Base-by-base conservation (phyloP, 2,888 invertebrate genomes). In the Lordiphosa andalusiaca region DNA sequence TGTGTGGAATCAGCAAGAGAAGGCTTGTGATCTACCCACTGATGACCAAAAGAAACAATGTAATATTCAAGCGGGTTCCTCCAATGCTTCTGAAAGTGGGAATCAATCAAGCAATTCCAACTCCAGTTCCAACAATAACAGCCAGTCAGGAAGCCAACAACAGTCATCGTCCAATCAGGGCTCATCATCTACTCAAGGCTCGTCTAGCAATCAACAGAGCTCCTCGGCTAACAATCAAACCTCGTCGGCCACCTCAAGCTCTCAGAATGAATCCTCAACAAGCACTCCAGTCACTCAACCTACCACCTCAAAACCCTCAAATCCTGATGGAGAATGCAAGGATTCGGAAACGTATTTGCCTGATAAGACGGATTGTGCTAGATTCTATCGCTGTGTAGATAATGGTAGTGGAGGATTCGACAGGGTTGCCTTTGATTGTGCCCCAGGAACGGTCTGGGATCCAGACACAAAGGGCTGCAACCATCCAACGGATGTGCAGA, bases 321-420 rank as follows among this genome's bases (percentile, higher is more conserved):
- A 72, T 57, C 83, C 86, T 6, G 72, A 78, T 33, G 88, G 87
- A 83, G 91, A 83, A 49, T 91, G 91, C 53, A 70, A 71, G 12
- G 60, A 84, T n/a, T 89, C 88, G 42, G 91, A 90, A 67, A 90
- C 89, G 30, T 88, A 88, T 73, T 69, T 91, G 35, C 69, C 88
- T 0, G 90, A 91, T 73, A 85, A 87, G 35, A 74, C 73, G 2
- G 90, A 92, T 53, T 94, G 94, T 74, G 90, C 90, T 21, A 93
- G 93, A 77, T 94, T 94, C 86, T 93, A 93, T 73, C 91, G 93
- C 37, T 94, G 94, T 82, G 93, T 93, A 0, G 90, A 92, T 60
- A 91, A 92, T 73, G 92, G 91, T 37, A 91, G 91, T 62, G 92
- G 92, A 12, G 91, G 91, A 23, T 92, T 90, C 53, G 91, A 90